These are phyloP conservation scores for Marcusenius ussheri DNA, from an alignment of 2,113 vertebrate genomes.

Conservation along the genomic window DNA sequence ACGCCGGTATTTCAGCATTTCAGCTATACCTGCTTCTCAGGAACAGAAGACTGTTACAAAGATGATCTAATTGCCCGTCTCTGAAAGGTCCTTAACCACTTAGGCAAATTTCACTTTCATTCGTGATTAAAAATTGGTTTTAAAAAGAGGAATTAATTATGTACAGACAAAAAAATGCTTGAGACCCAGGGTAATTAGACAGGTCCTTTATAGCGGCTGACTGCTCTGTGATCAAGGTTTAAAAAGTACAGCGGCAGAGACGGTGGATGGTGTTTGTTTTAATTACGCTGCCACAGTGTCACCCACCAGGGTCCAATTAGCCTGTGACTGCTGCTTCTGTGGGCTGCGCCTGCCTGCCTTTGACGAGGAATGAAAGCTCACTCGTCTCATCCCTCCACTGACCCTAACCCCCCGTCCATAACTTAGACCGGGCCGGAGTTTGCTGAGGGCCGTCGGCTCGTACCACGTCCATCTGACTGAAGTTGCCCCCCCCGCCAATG, in stretches of 20 bases:
- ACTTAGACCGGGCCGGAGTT: background rate
- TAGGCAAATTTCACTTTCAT: slow-evolving; percentile 50
- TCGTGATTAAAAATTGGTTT: slow-evolving; percentile 62
- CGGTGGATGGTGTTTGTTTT: slow-evolving; percentile 67
- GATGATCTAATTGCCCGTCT: slow-evolving; percentile 61
- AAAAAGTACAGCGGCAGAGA: slow-evolving; percentile 62
- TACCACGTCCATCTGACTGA: background rate
- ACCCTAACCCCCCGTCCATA: slow-evolving; percentile 26
- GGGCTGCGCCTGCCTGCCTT: slow-evolving; percentile 48
- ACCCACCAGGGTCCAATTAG: slow-evolving; percentile 70
- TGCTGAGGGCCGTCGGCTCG: background rate
- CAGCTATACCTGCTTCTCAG: slow-evolving; percentile 20
- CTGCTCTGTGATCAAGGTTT: slow-evolving; percentile 66
- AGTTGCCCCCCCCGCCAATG: background rate
- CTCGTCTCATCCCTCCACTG: slow-evolving; percentile 41
- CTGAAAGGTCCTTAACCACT: slow-evolving; percentile 56
- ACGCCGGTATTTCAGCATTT: background rate
- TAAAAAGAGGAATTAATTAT: slow-evolving; percentile 57
- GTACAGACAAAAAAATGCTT: slow-evolving; percentile 39
- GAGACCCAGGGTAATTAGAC: slow-evolving; percentile 60
- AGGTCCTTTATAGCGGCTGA: slow-evolving; percentile 55
- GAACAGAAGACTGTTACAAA: slow-evolving; percentile 57
- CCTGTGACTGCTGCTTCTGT: slow-evolving; percentile 55
- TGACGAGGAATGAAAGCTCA: slow-evolving; percentile 42
- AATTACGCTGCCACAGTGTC: slow-evolving; percentile 58